Evolutionary conservation across 2,113 vertebrate species (phyloP).

Genomic region (Megaleporinus macrocephalus): DNA sequence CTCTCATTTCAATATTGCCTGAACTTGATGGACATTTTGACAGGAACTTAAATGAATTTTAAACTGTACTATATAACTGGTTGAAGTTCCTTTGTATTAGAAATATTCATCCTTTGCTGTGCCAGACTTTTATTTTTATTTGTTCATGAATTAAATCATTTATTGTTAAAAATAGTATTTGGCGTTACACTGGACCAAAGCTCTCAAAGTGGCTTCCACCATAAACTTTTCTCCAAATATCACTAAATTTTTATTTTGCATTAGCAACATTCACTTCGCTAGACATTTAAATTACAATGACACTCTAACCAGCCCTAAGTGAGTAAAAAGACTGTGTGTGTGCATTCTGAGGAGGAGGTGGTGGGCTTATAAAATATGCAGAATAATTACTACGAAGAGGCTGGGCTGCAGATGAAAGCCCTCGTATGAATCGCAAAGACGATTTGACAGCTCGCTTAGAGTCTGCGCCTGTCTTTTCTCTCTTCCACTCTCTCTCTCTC

Average conservation of each 20-base stretch:
- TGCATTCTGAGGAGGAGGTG: constrained; percentile 44
- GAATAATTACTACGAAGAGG: constrained; percentile 83
- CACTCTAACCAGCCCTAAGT: not conserved
- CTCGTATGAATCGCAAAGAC: constrained; percentile 79
- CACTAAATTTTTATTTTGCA: not conserved
- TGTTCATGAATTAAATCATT: too few species aligned
- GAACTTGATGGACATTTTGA: too few species aligned
- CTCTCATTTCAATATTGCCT: too few species aligned
- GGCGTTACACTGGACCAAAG: not conserved
- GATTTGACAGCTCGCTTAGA: constrained; percentile 80
- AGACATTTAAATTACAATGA: constrained; percentile 4
- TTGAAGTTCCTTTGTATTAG: too few species aligned
- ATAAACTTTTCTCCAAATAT: not conserved
- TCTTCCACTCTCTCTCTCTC: constrained; percentile 57
- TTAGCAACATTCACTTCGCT: not conserved
- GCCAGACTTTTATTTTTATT: too few species aligned
- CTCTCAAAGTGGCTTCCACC: not conserved
- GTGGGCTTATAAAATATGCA: constrained; percentile 76
- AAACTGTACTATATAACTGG: too few species aligned
- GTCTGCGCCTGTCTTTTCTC: constrained; percentile 47
- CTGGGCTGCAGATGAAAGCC: constrained; percentile 79
- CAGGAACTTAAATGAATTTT: too few species aligned
- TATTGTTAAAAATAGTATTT: not conserved
- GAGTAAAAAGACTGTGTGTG: constrained; percentile 63
- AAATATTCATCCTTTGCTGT: too few species aligned